Base-by-base conservation (phyloP, 2,888 invertebrate genomes). In the Drosophila dives region DNA sequence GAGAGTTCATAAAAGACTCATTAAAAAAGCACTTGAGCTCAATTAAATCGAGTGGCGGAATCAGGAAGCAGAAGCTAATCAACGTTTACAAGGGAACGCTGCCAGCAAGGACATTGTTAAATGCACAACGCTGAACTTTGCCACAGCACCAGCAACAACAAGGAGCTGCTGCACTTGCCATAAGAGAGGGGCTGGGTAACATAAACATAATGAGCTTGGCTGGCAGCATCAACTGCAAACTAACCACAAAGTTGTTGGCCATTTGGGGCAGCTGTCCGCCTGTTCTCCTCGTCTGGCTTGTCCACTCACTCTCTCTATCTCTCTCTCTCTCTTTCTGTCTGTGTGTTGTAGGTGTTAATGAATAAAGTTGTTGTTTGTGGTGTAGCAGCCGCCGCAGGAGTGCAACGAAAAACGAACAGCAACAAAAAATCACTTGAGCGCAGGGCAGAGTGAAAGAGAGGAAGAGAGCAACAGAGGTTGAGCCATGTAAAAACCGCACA, bases 291-390 rank as follows among this genome's bases (percentile, higher is more conserved):
- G 38, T n/a, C 26, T 38, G 26, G 4, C 26, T 54, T 23, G 38
- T 26, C 38, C 70, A 53, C 70, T 65, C 12, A 12, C 7, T 34
- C 36, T 54, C 17, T 23, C 36, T 55, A 6, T n/a, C 7, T 36
- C 36, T 54, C 17, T 23, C 36, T 55, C 61, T 67, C 64, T 66
- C 12, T 20, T 4, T 36, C 36, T 54, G 17, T 23, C 36, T 55
- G 56, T 40, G 55, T 55, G 74, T 90, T 85, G 86, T 88, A 90
- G 90, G 89, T 89, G 89, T 88, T 89, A 89, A 90, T 89, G 90
- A 85, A 90, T 84, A 90, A 88, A 90, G 83, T 87, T 89, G 83
- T 87, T 89, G 86, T 73, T 83, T 88, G 86, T 82, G 84, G 90
- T 82, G 74, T 70, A 55, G 66, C 71, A 78, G 76, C 80, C 75